Evolutionary conservation across 2,888 invertebrate genomes (phyloP).

Genomic region (Philonicus albiceps): DNA sequence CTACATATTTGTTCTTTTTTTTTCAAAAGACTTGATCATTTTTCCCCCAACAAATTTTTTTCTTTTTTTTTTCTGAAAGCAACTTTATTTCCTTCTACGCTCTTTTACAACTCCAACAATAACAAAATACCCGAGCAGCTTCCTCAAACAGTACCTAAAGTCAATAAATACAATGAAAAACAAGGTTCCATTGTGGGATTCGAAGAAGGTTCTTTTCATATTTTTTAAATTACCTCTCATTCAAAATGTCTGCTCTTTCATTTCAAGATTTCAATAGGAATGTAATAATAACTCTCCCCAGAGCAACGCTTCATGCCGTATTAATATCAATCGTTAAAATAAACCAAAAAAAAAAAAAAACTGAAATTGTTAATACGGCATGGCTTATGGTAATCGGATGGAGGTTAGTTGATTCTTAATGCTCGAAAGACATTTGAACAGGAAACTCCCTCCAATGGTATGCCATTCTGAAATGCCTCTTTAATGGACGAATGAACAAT

Average conservation of each 20-base stretch:
- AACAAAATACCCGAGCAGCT: not conserved
- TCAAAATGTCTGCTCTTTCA: not conserved
- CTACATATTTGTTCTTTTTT: too few species aligned
- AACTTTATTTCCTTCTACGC: not conserved
- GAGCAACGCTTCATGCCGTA: not conserved
- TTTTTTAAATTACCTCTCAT: not conserved
- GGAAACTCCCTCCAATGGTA: not conserved
- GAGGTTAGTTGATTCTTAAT: not conserved
- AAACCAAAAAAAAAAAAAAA: not conserved
- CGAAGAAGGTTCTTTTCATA: not conserved
- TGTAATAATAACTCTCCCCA: not conserved
- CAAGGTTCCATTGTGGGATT: not conserved
- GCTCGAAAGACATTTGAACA: not conserved
- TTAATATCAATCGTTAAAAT: not conserved
- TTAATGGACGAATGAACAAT: not conserved
- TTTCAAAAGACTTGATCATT: not conserved
- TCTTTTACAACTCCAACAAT: not conserved
- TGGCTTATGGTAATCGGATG: not conserved
- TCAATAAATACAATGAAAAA: not conserved
- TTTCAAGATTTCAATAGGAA: not conserved
- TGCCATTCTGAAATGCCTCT: not conserved
- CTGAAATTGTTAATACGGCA: not conserved
- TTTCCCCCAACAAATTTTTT: not conserved
- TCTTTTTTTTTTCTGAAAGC: not conserved
- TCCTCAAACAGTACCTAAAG: not conserved